Evolutionary conservation across 2,797 vertebrate genomes (phyloP).

Genomic region (Ciconia nigra): DNA sequence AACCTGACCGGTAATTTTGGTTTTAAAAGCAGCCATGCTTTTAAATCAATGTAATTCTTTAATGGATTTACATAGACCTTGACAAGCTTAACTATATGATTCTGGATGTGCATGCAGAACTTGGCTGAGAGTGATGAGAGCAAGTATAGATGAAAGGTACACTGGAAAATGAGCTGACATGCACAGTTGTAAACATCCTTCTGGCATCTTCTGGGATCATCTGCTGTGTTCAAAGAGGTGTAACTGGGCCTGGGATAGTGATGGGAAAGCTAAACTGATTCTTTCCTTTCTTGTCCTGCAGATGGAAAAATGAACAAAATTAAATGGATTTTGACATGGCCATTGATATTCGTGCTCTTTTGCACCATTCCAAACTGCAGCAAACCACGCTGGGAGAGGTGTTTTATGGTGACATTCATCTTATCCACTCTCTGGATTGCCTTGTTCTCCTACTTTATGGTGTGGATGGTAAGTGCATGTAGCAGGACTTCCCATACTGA

Average conservation of each 20-base stretch:
- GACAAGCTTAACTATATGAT: background rate
- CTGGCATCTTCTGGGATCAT: background rate
- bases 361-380: conserved; percentile 91
- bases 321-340: conserved; percentile 94
- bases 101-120: background rate
- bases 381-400: conserved; percentile 92
- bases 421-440: conserved; percentile 96
- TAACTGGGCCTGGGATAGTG: background rate
- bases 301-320: conserved; percentile 80
- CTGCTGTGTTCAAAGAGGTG: background rate
- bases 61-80: background rate
- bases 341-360: conserved; percentile 87
- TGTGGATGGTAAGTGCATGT: conserved; percentile 92
- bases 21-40: background rate
- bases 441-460: conserved; percentile 96
- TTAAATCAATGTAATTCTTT: background rate
- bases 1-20: background rate
- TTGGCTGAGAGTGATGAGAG: background rate
- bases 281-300: conserved; percentile 18
- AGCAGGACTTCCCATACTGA: background rate
- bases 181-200: background rate
- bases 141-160: background rate
- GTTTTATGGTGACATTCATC: conserved; percentile 93
- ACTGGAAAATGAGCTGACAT: background rate
- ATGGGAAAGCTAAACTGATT: background rate